Conservation (phyloP, 2,888 invertebrate species). For the Sarcophaga caerulescens region DNA sequence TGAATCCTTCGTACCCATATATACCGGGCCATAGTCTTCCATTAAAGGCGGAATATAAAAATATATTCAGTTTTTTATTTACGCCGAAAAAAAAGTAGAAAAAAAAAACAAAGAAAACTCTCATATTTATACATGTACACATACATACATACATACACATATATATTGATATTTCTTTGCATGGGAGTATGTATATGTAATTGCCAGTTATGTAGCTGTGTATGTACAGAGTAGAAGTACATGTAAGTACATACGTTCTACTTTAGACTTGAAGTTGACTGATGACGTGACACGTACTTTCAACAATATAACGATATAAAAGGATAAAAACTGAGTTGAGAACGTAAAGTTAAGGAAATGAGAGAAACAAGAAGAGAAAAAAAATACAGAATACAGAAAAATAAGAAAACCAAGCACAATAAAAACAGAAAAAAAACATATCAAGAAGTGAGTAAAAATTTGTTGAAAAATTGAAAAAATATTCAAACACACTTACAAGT, state of each 20-base stretch:
- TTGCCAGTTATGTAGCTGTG: background rate
- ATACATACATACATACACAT: constrained; percentile 2
- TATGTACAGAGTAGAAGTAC: background rate
- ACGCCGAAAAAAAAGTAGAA: background rate
- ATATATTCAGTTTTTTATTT: constrained; percentile 8
- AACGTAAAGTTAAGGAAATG: constrained; percentile 31
- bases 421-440: background rate
- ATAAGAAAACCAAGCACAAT: no score
- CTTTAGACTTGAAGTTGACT: constrained; percentile 68
- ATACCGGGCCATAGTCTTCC: constrained; percentile 1
- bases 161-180: constrained; percentile 18
- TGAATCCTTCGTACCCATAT: background rate
- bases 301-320: constrained; percentile 68
- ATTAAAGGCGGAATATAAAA: constrained; percentile 11
- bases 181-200: background rate
- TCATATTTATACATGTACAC: constrained; percentile 7
- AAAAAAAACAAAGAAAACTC: constrained; percentile 29
- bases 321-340: constrained; percentile 60
- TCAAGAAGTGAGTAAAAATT: constrained; percentile 33
- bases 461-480: constrained; percentile 57
- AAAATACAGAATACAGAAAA: no score
- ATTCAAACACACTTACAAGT: constrained; percentile 27
- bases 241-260: constrained; percentile 60
- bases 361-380: constrained; percentile 3
- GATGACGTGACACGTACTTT: constrained; percentile 68